Percentiles rank a stretch among this genome's conserved stretches.
Conservation (phyloP, 1,140 invertebrate species). For the Phortica variegata region DNA sequence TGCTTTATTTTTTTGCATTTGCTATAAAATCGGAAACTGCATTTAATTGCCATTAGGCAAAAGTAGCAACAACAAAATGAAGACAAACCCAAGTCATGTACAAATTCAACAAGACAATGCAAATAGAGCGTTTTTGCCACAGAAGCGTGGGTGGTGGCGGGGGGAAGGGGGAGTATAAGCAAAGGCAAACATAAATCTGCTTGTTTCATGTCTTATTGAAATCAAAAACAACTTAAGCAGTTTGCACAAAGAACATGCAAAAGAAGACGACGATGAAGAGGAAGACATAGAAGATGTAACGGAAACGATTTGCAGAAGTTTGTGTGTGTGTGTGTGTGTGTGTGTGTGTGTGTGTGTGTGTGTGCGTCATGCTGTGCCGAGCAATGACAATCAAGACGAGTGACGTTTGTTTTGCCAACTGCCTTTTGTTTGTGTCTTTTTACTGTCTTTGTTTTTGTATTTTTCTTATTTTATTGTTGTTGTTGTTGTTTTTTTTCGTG, state of each 20-base stretch:
- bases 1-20: constrained; percentile 2
- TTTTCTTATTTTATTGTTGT: too few species aligned
- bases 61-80: too few species aligned
- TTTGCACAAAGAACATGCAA: constrained; percentile 6
- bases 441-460: too few species aligned
- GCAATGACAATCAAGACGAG: too few species aligned
- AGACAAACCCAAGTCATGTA: constrained; percentile 3
- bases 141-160: too few species aligned
- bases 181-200: too few species aligned
- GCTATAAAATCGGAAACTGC: constrained; percentile 13
- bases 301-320: not conserved
- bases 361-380: too few species aligned
- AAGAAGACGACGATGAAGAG: not conserved
- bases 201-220: constrained; percentile 25
- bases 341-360: not conserved
- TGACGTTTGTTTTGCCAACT: too few species aligned
- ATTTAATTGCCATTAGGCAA: constrained; percentile 23
- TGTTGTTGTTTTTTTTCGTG: too few species aligned
- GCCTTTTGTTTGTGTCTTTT: too few species aligned
- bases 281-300: not conserved
- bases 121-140: too few species aligned
- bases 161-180: too few species aligned
- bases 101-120: constrained; percentile 17
- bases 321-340: not conserved
- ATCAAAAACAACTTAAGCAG: constrained; percentile 16